phyloP scores from a whole-genome alignment of 2,797 vertebrate genomes.

The Hippoglossus hippoglossus region DNA sequence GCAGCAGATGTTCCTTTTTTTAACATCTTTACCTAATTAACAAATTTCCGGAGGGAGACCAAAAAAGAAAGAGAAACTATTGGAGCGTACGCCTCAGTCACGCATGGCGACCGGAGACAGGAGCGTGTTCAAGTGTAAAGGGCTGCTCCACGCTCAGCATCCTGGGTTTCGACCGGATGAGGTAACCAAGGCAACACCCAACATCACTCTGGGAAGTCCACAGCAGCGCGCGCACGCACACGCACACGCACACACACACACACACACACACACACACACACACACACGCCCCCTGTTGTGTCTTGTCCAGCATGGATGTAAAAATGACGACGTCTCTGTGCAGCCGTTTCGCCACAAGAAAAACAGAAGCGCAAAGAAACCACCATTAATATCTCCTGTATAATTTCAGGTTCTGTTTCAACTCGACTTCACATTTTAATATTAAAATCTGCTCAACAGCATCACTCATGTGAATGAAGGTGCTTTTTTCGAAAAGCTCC shows the following conservation, averaged over 20 bases:
- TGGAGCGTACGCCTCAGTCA: slow-evolving; percentile 47
- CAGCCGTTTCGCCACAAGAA: slow-evolving; percentile 4
- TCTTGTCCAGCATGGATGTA: slow-evolving; percentile 13
- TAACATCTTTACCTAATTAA: slow-evolving; percentile 58
- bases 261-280: too few relatives aligned
- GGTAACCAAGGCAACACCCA: slow-evolving; percentile 71
- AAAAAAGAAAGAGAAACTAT: slow-evolving; percentile 4
- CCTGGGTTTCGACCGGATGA: slow-evolving; percentile 47
- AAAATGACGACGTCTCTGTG: neutral
- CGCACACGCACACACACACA: neutral
- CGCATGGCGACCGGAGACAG: neutral
- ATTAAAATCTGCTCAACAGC: neutral
- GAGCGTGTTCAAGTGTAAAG: slow-evolving; percentile 21
- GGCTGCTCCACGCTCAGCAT: neutral
- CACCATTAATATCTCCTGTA: too few relatives aligned
- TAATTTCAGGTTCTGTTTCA: neutral
- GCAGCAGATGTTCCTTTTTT: slow-evolving; percentile 7
- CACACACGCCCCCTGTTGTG: slow-evolving; percentile 7
- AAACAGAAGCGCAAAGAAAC: neutral
- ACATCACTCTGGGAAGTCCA: slow-evolving; percentile 38
- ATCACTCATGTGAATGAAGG: neutral
- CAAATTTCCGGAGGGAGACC: slow-evolving; percentile 34
- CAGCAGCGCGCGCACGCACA: slow-evolving; percentile 28
- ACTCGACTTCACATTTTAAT: neutral
- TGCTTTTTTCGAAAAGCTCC: neutral